Conservation (phyloP, 2,797 vertebrate genomes). For the Anas bahamensis region DNA sequence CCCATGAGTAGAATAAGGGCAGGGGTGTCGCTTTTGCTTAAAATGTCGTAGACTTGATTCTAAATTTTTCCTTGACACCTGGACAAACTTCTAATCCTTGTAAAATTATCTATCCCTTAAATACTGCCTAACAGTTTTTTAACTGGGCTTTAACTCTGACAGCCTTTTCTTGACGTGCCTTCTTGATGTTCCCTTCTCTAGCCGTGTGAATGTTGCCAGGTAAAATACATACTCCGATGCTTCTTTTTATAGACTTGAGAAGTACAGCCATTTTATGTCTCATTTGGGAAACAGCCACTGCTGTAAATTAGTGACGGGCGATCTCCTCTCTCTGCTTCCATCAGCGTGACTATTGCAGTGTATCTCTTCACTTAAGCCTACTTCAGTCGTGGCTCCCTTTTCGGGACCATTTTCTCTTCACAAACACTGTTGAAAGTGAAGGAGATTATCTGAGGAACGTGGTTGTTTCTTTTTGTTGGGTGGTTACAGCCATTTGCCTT, state of each 20-base stretch:
- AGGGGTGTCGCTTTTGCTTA: neutral
- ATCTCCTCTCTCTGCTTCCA: neutral
- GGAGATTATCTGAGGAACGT: neutral
- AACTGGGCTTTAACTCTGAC: neutral
- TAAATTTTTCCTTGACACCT: neutral
- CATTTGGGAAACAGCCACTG: neutral
- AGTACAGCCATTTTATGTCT: neutral
- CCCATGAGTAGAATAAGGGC: neutral
- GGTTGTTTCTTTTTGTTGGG: too few relatives aligned
- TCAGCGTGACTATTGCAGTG: neutral
- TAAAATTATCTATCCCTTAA: neutral
- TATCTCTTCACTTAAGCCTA: neutral
- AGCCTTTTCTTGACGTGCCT: neutral
- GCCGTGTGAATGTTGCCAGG: accelerated
- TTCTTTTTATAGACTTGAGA: neutral
- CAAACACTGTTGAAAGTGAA: neutral
- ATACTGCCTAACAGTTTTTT: neutral
- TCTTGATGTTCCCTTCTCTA: neutral
- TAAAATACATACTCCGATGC: neutral
- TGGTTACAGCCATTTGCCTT: neutral
- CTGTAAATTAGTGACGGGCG: neutral
- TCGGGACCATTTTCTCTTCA: neutral
- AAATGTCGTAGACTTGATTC: neutral
- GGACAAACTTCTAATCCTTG: neutral
- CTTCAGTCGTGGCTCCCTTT: neutral